Conservation (phyloP, 2,797 vertebrate species). For the Macropus fuliginosus region DNA sequence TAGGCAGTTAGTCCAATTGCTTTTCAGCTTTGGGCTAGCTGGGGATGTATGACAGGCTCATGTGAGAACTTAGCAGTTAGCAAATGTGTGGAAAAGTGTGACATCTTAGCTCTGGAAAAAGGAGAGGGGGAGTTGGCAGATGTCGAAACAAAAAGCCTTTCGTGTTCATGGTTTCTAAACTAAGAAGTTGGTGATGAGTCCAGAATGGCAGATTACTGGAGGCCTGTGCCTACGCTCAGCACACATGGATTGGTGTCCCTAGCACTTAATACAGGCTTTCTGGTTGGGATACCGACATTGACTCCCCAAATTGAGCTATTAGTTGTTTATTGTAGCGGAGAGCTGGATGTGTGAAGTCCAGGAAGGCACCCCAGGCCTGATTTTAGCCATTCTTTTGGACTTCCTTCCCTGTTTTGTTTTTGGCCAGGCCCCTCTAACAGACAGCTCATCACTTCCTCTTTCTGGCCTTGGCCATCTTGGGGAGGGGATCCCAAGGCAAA, state of each 20-base stretch:
- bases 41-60: not conserved
- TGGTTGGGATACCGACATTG: not conserved
- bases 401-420: not conserved
- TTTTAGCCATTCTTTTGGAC: not conserved
- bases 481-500: not conserved
- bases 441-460: not conserved
- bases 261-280: not conserved
- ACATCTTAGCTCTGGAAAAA: not conserved
- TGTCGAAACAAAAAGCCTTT: slow-evolving; percentile 7
- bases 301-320: not conserved
- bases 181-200: slow-evolving; percentile 7
- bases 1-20: not conserved
- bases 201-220: not conserved
- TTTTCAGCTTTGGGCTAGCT: not conserved
- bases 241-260: not conserved
- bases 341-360: not conserved
- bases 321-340: not conserved
- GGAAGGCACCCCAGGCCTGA: not conserved
- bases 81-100: not conserved
- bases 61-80: not conserved
- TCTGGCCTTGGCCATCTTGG: not conserved
- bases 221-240: not conserved
- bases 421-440: not conserved
- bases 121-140: slow-evolving; percentile 14
- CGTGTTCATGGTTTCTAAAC: slow-evolving; percentile 9